Conservation (phyloP, 2,113 vertebrate species). For the Perccottus glenii region DNA sequence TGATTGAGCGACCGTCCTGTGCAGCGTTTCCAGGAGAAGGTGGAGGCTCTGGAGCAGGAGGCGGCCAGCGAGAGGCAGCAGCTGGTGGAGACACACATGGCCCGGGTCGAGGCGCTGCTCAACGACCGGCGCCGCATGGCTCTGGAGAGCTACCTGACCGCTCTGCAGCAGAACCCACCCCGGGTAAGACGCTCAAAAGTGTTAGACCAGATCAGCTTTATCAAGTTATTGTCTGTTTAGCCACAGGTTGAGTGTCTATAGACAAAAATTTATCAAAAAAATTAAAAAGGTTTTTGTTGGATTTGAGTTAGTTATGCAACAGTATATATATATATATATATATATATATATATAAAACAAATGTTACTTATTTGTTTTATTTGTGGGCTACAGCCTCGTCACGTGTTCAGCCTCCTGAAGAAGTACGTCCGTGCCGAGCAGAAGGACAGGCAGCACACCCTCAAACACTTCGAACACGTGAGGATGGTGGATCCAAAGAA, state of each 20-base stretch:
- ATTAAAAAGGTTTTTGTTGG: too few relatives aligned
- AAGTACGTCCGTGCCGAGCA: conserved; percentile 98
- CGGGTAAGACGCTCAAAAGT: conserved; percentile 29
- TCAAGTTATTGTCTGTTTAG: not conserved
- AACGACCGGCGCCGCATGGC: conserved; percentile 94
- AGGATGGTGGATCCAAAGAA: conserved; percentile 99
- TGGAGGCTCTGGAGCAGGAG: conserved; percentile 95
- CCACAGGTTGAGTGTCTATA: too few relatives aligned
- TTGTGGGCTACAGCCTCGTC: conserved; percentile 85
- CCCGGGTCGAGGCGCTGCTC: conserved; percentile 94
- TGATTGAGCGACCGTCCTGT: not conserved
- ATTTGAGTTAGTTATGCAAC: too few relatives aligned
- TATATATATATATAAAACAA: too few relatives aligned
- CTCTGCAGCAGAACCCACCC: conserved; percentile 88
- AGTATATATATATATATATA: too few relatives aligned
- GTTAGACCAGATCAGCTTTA: too few relatives aligned
- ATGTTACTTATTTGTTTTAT: not conserved
- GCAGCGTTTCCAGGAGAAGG: conserved; percentile 98
- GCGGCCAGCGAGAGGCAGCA: conserved; percentile 95
- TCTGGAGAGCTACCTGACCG: conserved; percentile 94
- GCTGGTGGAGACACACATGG: conserved; percentile 98
- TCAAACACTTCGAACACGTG: conserved; percentile 96
- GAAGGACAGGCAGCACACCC: conserved; percentile 96
- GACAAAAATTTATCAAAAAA: too few relatives aligned
- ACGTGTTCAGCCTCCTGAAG: conserved; percentile 95